These are phyloP conservation scores for Hippolais icterina DNA, from an alignment of 2,113 vertebrate genomes.

Conservation along the genomic window DNA sequence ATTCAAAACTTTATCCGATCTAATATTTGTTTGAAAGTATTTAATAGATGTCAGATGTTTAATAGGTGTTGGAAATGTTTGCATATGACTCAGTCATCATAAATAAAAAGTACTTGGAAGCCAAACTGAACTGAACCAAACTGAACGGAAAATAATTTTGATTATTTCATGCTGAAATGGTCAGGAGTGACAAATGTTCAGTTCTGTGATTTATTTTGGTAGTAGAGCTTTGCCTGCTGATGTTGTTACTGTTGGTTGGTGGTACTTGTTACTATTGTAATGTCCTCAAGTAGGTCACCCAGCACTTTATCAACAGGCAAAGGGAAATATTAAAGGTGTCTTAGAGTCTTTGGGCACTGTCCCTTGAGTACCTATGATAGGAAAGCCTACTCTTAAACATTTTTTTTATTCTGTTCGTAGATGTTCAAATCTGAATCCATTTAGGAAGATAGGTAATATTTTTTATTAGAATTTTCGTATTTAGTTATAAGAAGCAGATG, in stretches of 20 bases:
- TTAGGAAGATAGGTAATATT: background rate
- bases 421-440: background rate
- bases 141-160: background rate
- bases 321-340: background rate
- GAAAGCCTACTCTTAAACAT: background rate
- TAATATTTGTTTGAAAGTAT: background rate
- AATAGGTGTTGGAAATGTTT: background rate
- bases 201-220: background rate
- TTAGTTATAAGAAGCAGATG: background rate
- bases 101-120: background rate
- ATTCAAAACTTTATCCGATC: background rate
- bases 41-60: background rate
- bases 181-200: background rate
- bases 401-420: background rate
- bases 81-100: background rate
- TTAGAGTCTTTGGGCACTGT: background rate
- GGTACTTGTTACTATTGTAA: background rate
- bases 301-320: background rate
- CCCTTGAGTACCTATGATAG: background rate
- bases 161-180: background rate
- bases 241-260: background rate
- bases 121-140: background rate
- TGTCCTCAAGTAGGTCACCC: background rate
- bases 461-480: background rate
- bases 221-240: background rate